phyloP scores from a whole-genome alignment of 1,140 invertebrate genomes.

The Bombus superbus region DNA sequence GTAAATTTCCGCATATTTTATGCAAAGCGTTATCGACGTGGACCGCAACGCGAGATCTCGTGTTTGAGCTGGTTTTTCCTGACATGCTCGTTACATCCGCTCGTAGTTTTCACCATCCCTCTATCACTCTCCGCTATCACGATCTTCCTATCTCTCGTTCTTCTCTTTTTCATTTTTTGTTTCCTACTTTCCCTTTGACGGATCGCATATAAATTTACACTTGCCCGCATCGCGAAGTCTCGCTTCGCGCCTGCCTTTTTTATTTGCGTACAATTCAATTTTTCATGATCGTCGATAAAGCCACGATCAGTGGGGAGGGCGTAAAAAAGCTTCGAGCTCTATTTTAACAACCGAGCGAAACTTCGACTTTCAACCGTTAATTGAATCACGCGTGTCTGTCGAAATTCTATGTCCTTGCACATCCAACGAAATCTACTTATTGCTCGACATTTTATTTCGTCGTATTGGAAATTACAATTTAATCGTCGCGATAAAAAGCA shows the following conservation, averaged over 20 bases:
- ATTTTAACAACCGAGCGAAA: neutral
- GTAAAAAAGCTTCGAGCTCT: neutral
- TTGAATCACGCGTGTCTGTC: neutral
- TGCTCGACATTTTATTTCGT: neutral
- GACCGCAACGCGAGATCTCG: constrained; percentile 12
- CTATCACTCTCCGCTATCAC: neutral
- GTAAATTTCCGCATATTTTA: constrained; percentile 47
- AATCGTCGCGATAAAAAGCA: neutral
- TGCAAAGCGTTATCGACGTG: constrained; percentile 42
- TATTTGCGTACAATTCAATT: constrained; percentile 2
- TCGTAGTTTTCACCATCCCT: neutral
- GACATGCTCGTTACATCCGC: neutral
- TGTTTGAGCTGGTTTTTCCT: neutral
- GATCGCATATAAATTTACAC: constrained; percentile 15
- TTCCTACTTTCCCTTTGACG: neutral
- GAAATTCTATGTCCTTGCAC: neutral
- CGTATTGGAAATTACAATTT: neutral
- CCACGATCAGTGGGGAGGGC: neutral
- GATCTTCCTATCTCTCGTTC: neutral
- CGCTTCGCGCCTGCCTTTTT: neutral
- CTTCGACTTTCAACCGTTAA: neutral
- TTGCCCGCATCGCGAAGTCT: neutral
- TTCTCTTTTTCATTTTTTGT: neutral
- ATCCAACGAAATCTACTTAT: neutral
- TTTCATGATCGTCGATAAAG: constrained; percentile 17